Evolutionary conservation across 1,140 invertebrate species (phyloP).

Genomic region (Yoshiicerus persimilis): DNA sequence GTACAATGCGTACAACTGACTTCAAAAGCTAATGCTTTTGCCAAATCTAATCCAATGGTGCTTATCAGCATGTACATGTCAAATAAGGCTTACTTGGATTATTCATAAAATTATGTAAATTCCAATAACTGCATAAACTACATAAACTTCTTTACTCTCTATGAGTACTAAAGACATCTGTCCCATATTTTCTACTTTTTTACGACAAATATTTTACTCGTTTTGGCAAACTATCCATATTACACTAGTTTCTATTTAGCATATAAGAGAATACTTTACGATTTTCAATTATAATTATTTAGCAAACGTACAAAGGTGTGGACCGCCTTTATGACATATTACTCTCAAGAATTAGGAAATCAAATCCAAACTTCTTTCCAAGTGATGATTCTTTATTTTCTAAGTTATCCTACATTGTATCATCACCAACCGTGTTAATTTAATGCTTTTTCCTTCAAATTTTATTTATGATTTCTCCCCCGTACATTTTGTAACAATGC

Average conservation of each 20-base stretch:
- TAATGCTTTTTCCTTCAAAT: not conserved
- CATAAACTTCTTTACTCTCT: not conserved
- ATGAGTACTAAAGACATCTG: not conserved
- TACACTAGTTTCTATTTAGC: not conserved
- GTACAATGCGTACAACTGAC: not conserved
- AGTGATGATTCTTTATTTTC: not conserved
- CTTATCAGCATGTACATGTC: not conserved
- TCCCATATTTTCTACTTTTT: not conserved
- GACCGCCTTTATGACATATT: not conserved
- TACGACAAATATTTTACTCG: not conserved
- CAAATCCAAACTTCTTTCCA: not conserved
- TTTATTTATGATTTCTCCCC: not conserved
- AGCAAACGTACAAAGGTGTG: not conserved
- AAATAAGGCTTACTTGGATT: not conserved
- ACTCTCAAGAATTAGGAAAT: not conserved
- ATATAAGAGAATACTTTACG: not conserved
- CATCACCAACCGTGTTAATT: not conserved
- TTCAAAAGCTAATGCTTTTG: not conserved
- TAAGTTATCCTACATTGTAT: not conserved
- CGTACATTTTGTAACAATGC: not conserved
- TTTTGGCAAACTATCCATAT: not conserved
- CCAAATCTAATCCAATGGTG: not conserved
- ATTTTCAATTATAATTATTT: not conserved
- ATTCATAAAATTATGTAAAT: not conserved
- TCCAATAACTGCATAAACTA: not conserved